Evolutionary conservation across 1,140 invertebrate genomes (phyloP), one percentile per base, ranked within the genome.

Genomic region (Colletes latitarsis): DNA sequence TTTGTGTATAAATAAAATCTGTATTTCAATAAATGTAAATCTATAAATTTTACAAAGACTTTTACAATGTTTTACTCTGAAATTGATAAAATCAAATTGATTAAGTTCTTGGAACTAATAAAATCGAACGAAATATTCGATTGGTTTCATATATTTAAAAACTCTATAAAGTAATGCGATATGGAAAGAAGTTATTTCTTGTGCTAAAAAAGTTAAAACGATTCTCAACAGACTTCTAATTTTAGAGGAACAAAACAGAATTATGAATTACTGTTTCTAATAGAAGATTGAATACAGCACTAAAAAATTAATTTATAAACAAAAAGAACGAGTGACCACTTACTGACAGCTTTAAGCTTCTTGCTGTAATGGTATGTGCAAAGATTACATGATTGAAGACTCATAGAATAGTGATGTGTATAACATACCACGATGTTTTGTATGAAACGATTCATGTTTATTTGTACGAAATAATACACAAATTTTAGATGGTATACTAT

Each of bases 401-500:
- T n/a, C 68, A 39, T 55, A 79, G 49, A 78, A 70, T 53, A 79
- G 71, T 79, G 69, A 64, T 69, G 77, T 79, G 77, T 79, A 79
- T 79, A 78, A 79, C 15, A 64, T 78, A 78, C 69, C 64, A 72
- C 68, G 69, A 72, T 72, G 49, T 64, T 12, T 71, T 79, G 60
- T 64, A 79, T 79, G 69, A 39, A 73, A 79, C 77, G 69, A 79
- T 72, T 79, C 69, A 79, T 79, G 49, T 79, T 79, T 79, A 79
- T 79, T 79, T 64, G 12, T 79, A 79, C 41, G 69, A 85, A 74
- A 21, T 82, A 82, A 72, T 78, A 83, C 83, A 75, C 62, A 84
- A 85, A 84, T 77, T 85, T 69, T 62, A 75, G 73, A 73, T 84
- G 82, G 83, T 84, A 85, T 88, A 91, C 88, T 94, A 92, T 96